Conservation (phyloP, 1,140 invertebrate genomes). For the Monomorium pharaonis region DNA sequence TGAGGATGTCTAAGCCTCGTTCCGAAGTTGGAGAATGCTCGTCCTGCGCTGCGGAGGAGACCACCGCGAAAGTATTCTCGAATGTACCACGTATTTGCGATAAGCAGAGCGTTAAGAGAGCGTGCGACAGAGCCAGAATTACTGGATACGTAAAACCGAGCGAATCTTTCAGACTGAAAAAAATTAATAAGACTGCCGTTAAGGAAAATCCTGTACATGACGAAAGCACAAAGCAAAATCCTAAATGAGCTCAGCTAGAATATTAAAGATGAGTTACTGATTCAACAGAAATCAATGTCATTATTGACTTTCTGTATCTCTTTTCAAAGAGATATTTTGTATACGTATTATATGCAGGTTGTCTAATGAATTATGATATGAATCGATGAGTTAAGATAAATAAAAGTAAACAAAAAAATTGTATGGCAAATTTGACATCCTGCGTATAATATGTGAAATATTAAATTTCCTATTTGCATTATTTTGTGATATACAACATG, state of each 20-base stretch:
- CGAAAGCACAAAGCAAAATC: constrained; percentile 39
- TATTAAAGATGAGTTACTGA: background rate
- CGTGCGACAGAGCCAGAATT: constrained; percentile 52
- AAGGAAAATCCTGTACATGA: constrained; percentile 12
- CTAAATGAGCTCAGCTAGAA: constrained; percentile 22
- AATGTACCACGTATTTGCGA: constrained; percentile 60
- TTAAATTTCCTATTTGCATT: background rate
- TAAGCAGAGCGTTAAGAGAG: constrained; percentile 70
- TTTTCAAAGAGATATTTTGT: constrained; percentile 20
- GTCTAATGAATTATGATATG: background rate
- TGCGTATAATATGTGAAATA: background rate
- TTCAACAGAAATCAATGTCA: background rate
- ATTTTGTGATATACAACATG: background rate
- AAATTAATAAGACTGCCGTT: constrained; percentile 49
- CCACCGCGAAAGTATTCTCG: constrained; percentile 14
- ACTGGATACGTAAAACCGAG: constrained; percentile 69
- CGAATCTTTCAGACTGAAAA: constrained; percentile 71
- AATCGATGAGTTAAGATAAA: background rate
- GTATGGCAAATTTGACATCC: background rate
- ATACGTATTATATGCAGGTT: background rate
- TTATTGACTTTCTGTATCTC: background rate
- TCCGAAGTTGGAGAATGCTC: constrained; percentile 73
- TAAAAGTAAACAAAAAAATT: background rate
- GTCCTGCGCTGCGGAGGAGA: constrained; percentile 48
- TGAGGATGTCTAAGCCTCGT: constrained; percentile 61